phyloP scores from a whole-genome alignment of 2,797 vertebrate species.

The Dipus sagitta region DNA sequence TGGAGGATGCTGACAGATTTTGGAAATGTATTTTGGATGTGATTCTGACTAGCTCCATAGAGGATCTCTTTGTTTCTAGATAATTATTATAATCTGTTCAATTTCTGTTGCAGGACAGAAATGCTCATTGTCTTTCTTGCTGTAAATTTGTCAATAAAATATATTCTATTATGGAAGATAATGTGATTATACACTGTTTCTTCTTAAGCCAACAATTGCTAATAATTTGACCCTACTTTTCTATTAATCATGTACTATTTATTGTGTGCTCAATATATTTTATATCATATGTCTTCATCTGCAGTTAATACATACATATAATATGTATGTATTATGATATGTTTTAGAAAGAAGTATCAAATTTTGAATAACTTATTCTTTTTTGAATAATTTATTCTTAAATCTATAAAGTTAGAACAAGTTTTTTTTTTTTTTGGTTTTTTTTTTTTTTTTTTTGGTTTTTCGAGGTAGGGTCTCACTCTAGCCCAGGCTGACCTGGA shows the following conservation, averaged over 20 bases:
- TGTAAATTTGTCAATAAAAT: conserved; percentile 31
- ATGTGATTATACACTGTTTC: conserved; percentile 24
- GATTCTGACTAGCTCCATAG: neutral
- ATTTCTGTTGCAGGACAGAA: neutral
- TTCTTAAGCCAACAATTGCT: neutral
- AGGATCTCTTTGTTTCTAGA: neutral
- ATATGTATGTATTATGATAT: neutral
- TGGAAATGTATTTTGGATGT: neutral
- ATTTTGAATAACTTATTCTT: neutral
- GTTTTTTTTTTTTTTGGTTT: too few species aligned
- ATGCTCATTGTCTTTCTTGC: neutral
- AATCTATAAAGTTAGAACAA: neutral
- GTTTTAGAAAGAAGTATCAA: neutral
- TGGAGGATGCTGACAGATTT: neutral
- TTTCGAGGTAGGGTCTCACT: too few species aligned
- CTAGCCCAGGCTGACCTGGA: too few species aligned
- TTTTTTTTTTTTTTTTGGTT: too few species aligned
- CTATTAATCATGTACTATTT: neutral
- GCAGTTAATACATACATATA: neutral
- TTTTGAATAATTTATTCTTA: neutral
- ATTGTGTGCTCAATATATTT: neutral
- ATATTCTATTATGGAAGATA: conserved; percentile 17
- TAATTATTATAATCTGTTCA: neutral
- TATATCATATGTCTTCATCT: neutral
- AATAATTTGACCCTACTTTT: neutral